These are phyloP conservation scores for Phorcus lineatus DNA, from an alignment of 2,888 invertebrate genomes.

Conservation along the genomic window DNA sequence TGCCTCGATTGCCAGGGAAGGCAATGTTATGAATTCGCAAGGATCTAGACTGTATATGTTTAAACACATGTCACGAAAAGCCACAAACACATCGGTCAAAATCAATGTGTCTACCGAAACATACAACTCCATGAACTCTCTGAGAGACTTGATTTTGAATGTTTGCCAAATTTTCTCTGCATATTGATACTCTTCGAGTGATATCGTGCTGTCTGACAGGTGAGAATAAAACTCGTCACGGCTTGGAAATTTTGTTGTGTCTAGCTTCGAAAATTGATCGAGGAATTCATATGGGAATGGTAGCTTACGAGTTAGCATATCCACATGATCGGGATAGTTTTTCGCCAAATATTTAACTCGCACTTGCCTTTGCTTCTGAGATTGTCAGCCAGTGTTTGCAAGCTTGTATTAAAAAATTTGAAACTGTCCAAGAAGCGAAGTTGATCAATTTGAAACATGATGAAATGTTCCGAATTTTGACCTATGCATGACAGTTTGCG, in stretches of 20 bases:
- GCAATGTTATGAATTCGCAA: background rate
- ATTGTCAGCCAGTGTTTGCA: background rate
- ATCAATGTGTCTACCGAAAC: background rate
- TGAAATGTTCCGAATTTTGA: background rate
- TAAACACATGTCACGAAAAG: background rate
- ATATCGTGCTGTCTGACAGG: background rate
- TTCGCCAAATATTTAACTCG: background rate
- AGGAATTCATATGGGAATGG: background rate
- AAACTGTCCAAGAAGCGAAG: background rate
- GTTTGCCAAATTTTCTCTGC: background rate
- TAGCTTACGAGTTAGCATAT: background rate
- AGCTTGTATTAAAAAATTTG: background rate
- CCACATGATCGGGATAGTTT: background rate
- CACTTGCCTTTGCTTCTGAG: background rate
- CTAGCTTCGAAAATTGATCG: background rate
- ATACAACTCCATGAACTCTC: constrained; percentile 4
- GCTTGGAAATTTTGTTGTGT: background rate
- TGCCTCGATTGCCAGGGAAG: background rate
- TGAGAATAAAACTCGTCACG: background rate
- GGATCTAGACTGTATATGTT: background rate
- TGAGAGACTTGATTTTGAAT: background rate
- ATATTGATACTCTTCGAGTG: background rate
- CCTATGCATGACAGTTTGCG: background rate
- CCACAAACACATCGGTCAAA: background rate
- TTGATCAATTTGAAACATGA: background rate